These are phyloP conservation scores for Macrophya annulata DNA, from an alignment of 2,888 invertebrate genomes.

Conservation along the genomic window DNA sequence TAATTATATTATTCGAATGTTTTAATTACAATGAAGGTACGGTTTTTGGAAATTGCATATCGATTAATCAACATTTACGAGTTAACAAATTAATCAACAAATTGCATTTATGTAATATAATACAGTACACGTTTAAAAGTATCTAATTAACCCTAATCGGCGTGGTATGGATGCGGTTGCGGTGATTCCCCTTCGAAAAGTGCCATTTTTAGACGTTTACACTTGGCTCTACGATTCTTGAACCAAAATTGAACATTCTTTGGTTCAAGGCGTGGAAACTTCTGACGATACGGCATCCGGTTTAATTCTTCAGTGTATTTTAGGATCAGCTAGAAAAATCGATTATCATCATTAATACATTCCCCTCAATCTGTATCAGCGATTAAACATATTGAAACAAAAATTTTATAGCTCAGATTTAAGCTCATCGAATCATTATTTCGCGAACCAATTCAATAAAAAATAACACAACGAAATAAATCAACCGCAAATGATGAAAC, in stretches of 20 bases:
- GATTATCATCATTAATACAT: background rate
- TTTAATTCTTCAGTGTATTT: conserved; percentile 99
- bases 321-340: conserved; percentile 87
- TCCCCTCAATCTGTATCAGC: background rate
- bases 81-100: conserved; percentile 60
- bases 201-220: conserved; percentile 97
- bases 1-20: conserved; percentile 59
- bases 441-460: background rate
- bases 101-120: conserved; percentile 50
- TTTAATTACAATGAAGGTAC: conserved; percentile 75
- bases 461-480: background rate
- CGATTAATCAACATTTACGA: conserved; percentile 64
- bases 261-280: conserved; percentile 98
- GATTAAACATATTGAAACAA: background rate
- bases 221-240: conserved; percentile 98
- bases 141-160: conserved; percentile 72
- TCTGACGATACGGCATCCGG: conserved; percentile 97
- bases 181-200: conserved; percentile 89
- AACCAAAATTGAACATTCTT: conserved; percentile 99
- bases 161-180: conserved; percentile 79
- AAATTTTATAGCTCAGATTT: background rate
- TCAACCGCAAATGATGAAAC: background rate
- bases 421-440: background rate
- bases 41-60: conserved; percentile 51
- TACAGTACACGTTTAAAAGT: conserved; percentile 56